Evolutionary conservation across 2,113 vertebrate species (phyloP).

Genomic region (Silurus meridionalis): DNA sequence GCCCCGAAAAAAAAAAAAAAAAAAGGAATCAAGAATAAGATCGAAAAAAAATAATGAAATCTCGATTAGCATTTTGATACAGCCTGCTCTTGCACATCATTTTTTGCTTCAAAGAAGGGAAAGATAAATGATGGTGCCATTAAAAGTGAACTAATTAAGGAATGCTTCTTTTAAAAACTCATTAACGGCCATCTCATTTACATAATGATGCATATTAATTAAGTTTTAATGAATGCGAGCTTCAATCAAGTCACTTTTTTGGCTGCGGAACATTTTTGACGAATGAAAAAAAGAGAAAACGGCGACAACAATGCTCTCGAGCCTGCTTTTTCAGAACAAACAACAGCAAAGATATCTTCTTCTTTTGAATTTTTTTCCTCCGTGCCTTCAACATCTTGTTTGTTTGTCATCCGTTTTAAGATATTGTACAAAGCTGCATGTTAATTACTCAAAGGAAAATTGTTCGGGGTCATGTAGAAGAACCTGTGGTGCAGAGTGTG

Average conservation of each 20-base stretch:
- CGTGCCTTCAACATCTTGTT: constrained; percentile 42
- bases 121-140: constrained; percentile 99
- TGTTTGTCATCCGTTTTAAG: constrained; percentile 20
- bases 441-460: constrained; percentile 38
- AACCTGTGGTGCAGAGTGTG: background rate
- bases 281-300: constrained; percentile 88
- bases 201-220: constrained; percentile 99
- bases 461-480: background rate
- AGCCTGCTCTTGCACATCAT: constrained; percentile 83
- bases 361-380: constrained; percentile 48
- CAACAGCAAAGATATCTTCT: constrained; percentile 74
- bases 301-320: constrained; percentile 88
- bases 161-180: constrained; percentile 99
- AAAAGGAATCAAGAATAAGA: constrained; percentile 67
- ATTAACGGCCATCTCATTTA: constrained; percentile 99
- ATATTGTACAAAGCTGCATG: constrained; percentile 25
- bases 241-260: constrained; percentile 99
- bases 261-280: constrained; percentile 99
- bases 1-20: constrained; percentile 33
- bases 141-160: constrained; percentile 99
- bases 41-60: constrained; percentile 73
- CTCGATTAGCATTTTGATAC: constrained; percentile 82
- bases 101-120: constrained; percentile 98
- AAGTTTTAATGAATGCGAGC: constrained; percentile 99
- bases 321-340: constrained; percentile 94